Base-by-base conservation (phyloP, 2,797 vertebrate genomes). In the Thalassophryne amazonica region DNA sequence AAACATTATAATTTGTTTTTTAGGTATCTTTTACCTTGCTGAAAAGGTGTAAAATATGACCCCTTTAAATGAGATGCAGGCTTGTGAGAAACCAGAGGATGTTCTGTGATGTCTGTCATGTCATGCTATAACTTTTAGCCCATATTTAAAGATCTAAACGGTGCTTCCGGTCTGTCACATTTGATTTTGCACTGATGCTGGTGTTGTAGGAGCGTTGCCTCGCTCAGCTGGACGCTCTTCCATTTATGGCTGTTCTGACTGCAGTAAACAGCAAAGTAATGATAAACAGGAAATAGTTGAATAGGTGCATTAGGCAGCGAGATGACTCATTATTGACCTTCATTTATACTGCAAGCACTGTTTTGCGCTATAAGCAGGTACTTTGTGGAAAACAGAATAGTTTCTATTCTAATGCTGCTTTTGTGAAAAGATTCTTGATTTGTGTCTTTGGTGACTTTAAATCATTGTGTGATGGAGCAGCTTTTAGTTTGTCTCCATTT, bases 201-300 rank as follows among this genome's bases (percentile, higher is more conserved):
- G 70, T 64, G 30, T 68, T 63, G 13, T 43, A 57, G 60, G 6
- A 56, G 18, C 33, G 38, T 27, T 33, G 56, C 58, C 16, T 34
- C 21, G 12, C 12, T 61, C 38, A 16, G 7, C 47, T 60, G 66
- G 46, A 16, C 56, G 31, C 16, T 34, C 23, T 23, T 55, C 80
- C 73, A 76, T 78, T 64, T 76, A 84, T 73, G 76, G 75, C n/a
- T 37, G 49, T 73, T 39, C 65, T 11, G 47, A 73, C 68, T 34
- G 57, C 57, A 45, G 52, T 63, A 65, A 79, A 79, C 61, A 77
- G 66, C 46, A 59, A 66, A 60, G 60, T 51, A 61, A 77, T 38
- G 61, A 73, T 84, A 88, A 88, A 88, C 86, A 88, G 86, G 86
- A 88, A 86, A 76, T 70, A 73, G 71, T 79, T 83, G 76, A 76